Evolutionary conservation across 2,113 vertebrate genomes (phyloP).

Genomic region (Pseudorectes ferrugineus): DNA sequence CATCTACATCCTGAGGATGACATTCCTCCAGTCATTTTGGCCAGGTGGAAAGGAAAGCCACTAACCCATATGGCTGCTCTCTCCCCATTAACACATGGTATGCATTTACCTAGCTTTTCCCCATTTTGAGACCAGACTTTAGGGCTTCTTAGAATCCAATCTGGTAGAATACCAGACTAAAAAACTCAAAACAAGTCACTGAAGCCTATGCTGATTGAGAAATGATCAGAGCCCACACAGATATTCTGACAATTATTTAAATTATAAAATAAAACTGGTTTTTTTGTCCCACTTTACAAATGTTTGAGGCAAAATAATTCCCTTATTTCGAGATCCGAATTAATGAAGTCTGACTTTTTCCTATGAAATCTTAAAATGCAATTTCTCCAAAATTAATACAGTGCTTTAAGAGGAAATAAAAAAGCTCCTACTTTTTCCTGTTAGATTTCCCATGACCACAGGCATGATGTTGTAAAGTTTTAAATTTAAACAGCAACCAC

Average conservation of each 20-base stretch:
- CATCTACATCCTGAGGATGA: neutral
- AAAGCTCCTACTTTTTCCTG: neutral
- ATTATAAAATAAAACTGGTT: neutral
- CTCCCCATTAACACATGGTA: neutral
- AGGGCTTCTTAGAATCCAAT: neutral
- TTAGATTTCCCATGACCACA: neutral
- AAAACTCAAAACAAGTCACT: slow-evolving; percentile 13
- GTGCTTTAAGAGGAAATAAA: neutral
- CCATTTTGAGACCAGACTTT: neutral
- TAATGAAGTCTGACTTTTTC: neutral
- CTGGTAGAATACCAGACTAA: neutral
- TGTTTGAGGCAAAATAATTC: neutral
- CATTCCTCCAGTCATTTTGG: neutral
- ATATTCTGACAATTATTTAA: neutral
- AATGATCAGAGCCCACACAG: neutral
- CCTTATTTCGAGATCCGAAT: neutral
- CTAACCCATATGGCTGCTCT: neutral
- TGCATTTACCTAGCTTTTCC: neutral
- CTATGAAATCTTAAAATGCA: neutral
- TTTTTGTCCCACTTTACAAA: neutral
- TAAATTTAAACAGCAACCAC: neutral
- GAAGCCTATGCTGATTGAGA: neutral
- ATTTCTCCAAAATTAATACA: neutral
- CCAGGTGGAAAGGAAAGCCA: neutral
- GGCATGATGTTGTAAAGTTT: neutral